A percentile compares a stretch with the other conserved stretches of the same genome.
Evolutionary conservation across 2,113 vertebrate genomes (phyloP).

Genomic region (Nestor notabilis): DNA sequence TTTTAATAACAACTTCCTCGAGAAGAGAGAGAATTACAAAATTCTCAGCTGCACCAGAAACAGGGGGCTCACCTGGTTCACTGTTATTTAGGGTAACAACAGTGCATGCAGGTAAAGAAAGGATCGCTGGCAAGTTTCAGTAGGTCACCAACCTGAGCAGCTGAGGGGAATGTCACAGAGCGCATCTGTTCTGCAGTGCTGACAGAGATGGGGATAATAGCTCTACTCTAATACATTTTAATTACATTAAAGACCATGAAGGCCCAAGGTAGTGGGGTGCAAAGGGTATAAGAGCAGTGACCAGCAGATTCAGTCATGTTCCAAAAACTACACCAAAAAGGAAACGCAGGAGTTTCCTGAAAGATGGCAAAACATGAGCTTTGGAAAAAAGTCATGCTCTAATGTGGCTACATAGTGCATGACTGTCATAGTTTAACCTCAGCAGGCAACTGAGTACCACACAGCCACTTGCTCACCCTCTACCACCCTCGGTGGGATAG

Average conservation of each 20-base stretch:
- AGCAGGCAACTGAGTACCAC: background rate
- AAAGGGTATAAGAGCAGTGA: background rate
- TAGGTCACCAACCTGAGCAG: background rate
- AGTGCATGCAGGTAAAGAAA: background rate
- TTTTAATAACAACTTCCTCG: background rate
- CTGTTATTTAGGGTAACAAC: background rate
- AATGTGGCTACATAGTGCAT: background rate
- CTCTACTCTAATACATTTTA: background rate
- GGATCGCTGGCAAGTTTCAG: background rate
- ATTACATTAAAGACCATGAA: background rate
- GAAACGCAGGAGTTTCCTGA: background rate
- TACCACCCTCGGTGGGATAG: background rate
- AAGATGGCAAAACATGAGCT: background rate
- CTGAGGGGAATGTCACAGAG: background rate
- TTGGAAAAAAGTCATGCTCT: background rate
- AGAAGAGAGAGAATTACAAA: background rate
- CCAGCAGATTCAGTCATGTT: background rate
- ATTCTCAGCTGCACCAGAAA: background rate
- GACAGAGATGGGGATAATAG: background rate
- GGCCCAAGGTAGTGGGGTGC: background rate
- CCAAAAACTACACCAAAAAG: background rate
- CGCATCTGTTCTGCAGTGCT: background rate
- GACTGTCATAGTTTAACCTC: background rate
- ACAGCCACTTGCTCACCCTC: background rate
- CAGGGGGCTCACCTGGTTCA: background rate